Evolutionary conservation across 2,888 invertebrate species (phyloP).

Genomic region (Piscicola geometra): DNA sequence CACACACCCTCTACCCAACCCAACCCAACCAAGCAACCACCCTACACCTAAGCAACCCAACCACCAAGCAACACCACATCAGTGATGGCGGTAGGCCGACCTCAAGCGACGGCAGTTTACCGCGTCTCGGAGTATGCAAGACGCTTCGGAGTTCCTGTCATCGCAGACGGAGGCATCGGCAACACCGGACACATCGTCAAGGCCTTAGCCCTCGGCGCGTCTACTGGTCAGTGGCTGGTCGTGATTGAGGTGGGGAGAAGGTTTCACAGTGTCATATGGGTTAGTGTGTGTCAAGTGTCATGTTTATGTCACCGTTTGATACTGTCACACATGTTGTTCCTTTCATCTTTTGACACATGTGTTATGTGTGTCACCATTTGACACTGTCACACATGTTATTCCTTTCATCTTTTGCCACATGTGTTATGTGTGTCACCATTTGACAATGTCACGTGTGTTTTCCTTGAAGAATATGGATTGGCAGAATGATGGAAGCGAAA

Average conservation of each 20-base stretch:
- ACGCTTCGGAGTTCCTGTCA: slow-evolving; percentile 85
- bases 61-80: slow-evolving; percentile 49
- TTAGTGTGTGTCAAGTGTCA: too few species aligned
- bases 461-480: too few species aligned
- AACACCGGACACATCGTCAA: slow-evolving; percentile 94
- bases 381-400: too few species aligned
- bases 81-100: slow-evolving; percentile 97
- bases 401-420: too few species aligned
- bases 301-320: too few species aligned
- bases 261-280: too few species aligned
- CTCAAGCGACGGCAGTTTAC: slow-evolving; percentile 95
- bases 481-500: slow-evolving; percentile 17
- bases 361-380: too few species aligned
- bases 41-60: neutral
- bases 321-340: too few species aligned
- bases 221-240: slow-evolving; percentile 62
- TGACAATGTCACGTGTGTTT: too few species aligned
- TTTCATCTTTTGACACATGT: too few species aligned
- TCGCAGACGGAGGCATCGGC: slow-evolving; percentile 96
- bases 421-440: too few species aligned
- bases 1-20: too few species aligned
- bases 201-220: slow-evolving; percentile 84
- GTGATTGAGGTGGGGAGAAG: neutral
- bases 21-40: neutral
- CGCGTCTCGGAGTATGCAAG: slow-evolving; percentile 87